Conservation (phyloP, 2,888 invertebrate genomes). For the Rotaria socialis region DNA sequence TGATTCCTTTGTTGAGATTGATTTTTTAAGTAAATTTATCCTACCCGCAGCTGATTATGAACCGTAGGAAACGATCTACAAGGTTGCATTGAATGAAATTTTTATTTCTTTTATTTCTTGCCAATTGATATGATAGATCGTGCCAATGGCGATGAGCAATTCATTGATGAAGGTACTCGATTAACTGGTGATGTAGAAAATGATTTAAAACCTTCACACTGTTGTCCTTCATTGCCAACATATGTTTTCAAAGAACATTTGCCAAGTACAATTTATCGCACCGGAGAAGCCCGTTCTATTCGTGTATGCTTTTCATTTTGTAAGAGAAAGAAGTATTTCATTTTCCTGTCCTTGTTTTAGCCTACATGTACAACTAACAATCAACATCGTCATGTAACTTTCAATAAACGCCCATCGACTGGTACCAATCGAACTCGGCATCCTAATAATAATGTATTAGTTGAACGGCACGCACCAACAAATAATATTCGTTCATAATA, state of each 20-base stretch:
- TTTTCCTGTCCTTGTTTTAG: not conserved
- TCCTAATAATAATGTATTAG: not conserved
- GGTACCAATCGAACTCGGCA: not conserved
- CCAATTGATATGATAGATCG: not conserved
- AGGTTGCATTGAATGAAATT: not conserved
- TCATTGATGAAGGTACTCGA: not conserved
- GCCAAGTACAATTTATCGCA: constrained; percentile 27
- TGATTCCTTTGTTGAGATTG: no score
- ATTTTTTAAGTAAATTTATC: not conserved
- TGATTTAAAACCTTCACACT: not conserved
- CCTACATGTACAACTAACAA: not conserved
- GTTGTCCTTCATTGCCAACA: constrained; percentile 4
- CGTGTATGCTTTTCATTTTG: not conserved
- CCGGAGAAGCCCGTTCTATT: not conserved
- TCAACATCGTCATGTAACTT: constrained; percentile 20
- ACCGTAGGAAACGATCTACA: not conserved
- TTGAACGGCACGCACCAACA: constrained; percentile 15
- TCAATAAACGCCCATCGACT: not conserved
- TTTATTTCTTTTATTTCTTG: not conserved
- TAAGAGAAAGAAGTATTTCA: not conserved
- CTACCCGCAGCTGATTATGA: no score
- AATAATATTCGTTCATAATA: constrained; percentile 7
- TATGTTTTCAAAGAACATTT: constrained; percentile 24
- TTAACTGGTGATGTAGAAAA: not conserved
- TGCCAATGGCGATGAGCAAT: not conserved